Base-by-base conservation (phyloP, 1,140 invertebrate genomes). In the Belonocnema kinseyi region DNA sequence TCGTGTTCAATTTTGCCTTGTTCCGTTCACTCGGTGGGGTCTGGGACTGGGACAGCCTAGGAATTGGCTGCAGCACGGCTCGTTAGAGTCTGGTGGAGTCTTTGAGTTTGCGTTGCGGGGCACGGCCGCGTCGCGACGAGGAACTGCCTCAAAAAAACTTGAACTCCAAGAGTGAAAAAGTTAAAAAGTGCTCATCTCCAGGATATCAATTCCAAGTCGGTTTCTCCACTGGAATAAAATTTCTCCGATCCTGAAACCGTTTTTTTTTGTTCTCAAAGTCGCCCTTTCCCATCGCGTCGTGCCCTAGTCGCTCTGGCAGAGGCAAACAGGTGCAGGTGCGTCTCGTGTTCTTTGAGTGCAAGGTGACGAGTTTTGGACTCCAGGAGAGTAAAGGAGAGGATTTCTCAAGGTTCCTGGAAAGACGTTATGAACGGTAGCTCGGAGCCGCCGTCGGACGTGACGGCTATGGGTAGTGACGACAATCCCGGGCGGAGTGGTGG, bases 361-460 rank as follows among this genome's bases (percentile, higher is more conserved):
- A 75, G 54, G 46, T 21, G 51, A 46, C 13, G 52, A 54, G 75
- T 33, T 40, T 53, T 40, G 66, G n/a, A n/a, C 17, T 14, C 58
- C 12, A 40, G 56, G 13, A 17, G 26, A 40, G 50, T 40, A 56
- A 6, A 50, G 56, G 13, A 17, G 26, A 40, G 50, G 50, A 56
- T 46, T 46, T 11, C 10, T 46, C 61, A 14, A 13, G 14, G 61
- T 13, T 33, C n/a, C 33, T 66, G n/a, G 33, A 54, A 74, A 70
- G 61, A 76, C 66, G 61, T 70, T 52, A 77, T 74, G 79, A 77
- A 88, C 82, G 85, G 86, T 76, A 88, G 85, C 74, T 82, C 86
- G 74, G 85, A 85, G 51, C 79, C 86, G 72, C 80, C 88, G 77
- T 86, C 85, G 82, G 81, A 87, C 71, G 84, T 87, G 77, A 87